Evolutionary conservation across 1,140 invertebrate species (phyloP), one percentile per base, ranked within the genome.

Genomic region (Drosophila melanogaster): DNA sequence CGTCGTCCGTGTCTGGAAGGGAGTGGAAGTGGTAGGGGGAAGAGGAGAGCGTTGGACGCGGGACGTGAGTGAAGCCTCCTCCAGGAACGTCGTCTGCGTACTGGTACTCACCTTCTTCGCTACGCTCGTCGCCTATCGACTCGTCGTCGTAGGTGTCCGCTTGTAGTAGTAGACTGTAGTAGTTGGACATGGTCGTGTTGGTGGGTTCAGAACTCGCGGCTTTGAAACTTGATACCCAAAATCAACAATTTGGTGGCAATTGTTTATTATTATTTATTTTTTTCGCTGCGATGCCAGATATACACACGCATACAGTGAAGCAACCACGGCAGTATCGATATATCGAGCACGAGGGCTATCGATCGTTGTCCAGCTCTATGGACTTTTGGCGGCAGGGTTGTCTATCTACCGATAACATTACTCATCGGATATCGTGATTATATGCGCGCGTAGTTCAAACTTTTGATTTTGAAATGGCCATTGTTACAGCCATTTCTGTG

Each of bases 1-100:
- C 97, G 94, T 97, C 96, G 92, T 97, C 96, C 4, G 96, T 97
- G 93, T 98, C 97, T 97, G 91, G 41, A 94, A 93, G 12, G 17
- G 24, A n/a, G 19, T 37, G 40, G 7, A 7, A 30, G 30, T 30
- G 30, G 26, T 7, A 26, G 6, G 6, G 11, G 24, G 24, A n/a
- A 15, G 24, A 37, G 38, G 14, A 54, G 30, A 17, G 8, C 35
- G 37, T 22, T 12, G 26, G 10, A 33, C n/a, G 15, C 12, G 37
- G 11, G 14, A 8, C 26, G 26, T 50, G 4, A 50, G 17, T 51
- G 30, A 35, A 35, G 24, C 26, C 47, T 4, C n/a, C 24, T n/a
- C n/a, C n/a, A 17, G 24, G 26, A 50, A 24, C 11, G 8, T 26
- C n/a, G 8, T n/a, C n/a, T 33, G n/a, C 26, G 3, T 7, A 15